These are phyloP conservation scores for Chloroceryle inda DNA, from an alignment of 2,797 vertebrate genomes.

Conservation along the genomic window DNA sequence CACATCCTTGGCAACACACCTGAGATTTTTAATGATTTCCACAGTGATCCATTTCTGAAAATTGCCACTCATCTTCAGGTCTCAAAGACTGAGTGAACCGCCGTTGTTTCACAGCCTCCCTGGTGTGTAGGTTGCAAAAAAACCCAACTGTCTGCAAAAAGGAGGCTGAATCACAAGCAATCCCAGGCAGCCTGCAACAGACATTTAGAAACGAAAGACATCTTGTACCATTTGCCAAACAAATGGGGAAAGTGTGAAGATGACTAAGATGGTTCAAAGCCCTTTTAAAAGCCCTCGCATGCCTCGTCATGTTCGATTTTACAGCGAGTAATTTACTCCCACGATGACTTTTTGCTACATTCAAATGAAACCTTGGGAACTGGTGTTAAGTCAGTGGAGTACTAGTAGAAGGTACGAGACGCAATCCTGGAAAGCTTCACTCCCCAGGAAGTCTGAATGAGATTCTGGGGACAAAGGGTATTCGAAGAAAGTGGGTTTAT, in stretches of 20 bases:
- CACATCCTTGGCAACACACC: not conserved
- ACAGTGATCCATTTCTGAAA: not conserved
- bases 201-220: slow-evolving; percentile 16
- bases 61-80: not conserved
- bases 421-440: not conserved
- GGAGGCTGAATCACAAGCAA: slow-evolving; percentile 51
- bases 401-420: not conserved
- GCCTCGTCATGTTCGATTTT: slow-evolving; percentile 44
- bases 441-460: not conserved
- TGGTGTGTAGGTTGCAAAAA: slow-evolving; percentile 50
- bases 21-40: not conserved
- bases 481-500: not conserved
- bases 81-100: not conserved
- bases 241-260: slow-evolving; percentile 54
- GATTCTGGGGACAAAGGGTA: not conserved
- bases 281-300: slow-evolving; percentile 49
- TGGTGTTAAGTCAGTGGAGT: not conserved
- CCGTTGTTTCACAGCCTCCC: slow-evolving; percentile 10
- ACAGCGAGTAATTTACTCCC: slow-evolving; percentile 43
- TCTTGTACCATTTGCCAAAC: slow-evolving; percentile 54
- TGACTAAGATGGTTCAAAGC: slow-evolving; percentile 62
- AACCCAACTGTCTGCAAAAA: not conserved
- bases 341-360: slow-evolving; percentile 16
- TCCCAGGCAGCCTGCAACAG: slow-evolving; percentile 44
- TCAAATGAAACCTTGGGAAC: not conserved